Base-by-base conservation (phyloP, 1,140 invertebrate genomes). In the Drosophila subpulchrella region DNA sequence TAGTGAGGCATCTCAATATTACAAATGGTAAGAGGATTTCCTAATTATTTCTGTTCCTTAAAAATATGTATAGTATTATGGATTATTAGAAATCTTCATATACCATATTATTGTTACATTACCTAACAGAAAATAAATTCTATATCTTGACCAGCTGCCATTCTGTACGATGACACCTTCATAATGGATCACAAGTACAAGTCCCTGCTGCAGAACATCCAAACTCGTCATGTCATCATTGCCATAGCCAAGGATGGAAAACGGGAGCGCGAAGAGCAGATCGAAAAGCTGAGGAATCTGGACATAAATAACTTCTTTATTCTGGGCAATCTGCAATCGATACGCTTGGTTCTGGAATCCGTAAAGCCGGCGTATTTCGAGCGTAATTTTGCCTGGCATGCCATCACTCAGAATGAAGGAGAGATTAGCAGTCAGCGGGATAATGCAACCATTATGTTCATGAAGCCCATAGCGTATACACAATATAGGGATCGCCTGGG, bases 131-230 rank as follows among this genome's bases (percentile, higher is more conserved):
- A 0, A 11, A 15, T 3, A 0, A 32, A 20, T 39, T n/a, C 24
- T 3, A 30, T 15, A n/a, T 24, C 27, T 2, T 7, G 11, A 5
- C 11, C 15, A 85, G 82, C 97, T 17, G 98, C 97, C 3, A 96
- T 98, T 46, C 93, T 98, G 7, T 98, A 97, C 91, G 97, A 98
- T 82, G 94, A 96, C 11, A 95, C 95, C 24, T 98, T 98, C 83
- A 95, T 97, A 0, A 97, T 98, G 96, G 96, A 97, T 78, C 96
- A 98, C 93, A 98, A 98, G 92, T 98, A 97, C 93, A 97, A 97
- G 92, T 97, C 97, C 7, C 92, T 98, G 2, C 92, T 98, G 12
- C 94, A 97, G 89, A 98, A 98, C 92, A 95, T 98, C 30, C 96
- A 97, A 15, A 97, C 97, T 0, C 94, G 97, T 3, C 97, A 98